Conservation (phyloP, 2,888 invertebrate species). For the Caenorhabditis wallacei region DNA sequence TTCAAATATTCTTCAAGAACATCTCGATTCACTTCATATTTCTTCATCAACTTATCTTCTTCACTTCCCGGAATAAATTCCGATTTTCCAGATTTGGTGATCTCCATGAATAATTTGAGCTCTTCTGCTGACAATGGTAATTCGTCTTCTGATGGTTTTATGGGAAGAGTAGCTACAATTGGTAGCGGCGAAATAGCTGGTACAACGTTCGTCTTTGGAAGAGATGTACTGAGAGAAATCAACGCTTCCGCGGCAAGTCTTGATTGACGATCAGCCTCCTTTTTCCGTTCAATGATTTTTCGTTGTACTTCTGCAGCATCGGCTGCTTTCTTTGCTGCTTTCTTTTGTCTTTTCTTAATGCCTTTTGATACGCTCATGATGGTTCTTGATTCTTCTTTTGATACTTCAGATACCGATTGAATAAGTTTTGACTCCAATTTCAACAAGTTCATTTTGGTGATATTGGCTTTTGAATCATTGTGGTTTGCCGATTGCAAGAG, state of each 20-base stretch:
- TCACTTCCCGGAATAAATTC: background rate
- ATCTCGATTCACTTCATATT: background rate
- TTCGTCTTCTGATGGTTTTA: background rate
- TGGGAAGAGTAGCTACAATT: background rate
- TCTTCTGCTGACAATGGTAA: background rate
- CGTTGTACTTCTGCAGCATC: background rate
- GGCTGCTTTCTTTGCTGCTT: constrained; percentile 20
- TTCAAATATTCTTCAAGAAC: background rate
- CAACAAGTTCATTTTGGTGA: constrained; percentile 3
- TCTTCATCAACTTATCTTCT: background rate
- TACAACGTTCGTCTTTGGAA: too few species aligned
- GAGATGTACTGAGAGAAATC: background rate
- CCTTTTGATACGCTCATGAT: constrained; percentile 10
- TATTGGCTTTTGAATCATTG: background rate
- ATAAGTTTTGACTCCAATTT: constrained; percentile 5
- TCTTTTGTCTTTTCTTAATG: constrained; percentile 18
- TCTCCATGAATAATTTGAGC: background rate
- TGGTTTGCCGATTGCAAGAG: background rate
- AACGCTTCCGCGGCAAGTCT: constrained; percentile 13
- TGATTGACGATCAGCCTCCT: background rate
- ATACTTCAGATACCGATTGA: background rate
- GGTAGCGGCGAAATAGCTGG: background rate
- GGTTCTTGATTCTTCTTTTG: background rate
- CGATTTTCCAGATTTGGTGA: background rate
- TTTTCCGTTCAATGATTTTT: background rate